Evolutionary conservation across 2,797 vertebrate genomes (phyloP).

Genomic region (Knipowitschia caucasica): DNA sequence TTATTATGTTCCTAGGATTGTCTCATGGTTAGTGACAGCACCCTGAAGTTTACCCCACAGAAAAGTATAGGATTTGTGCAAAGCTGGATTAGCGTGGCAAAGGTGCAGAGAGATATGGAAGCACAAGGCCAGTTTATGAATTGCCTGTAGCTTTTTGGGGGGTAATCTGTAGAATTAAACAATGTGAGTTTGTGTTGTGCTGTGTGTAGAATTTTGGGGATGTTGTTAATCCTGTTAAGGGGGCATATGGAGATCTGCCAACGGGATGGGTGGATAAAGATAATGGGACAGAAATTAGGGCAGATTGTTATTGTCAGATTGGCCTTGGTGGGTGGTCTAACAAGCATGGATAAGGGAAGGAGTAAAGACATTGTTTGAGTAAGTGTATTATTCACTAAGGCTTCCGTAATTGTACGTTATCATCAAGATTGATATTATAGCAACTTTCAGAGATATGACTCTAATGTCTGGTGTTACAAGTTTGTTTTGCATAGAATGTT

Average conservation of each 20-base stretch:
- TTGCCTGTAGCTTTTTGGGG: slow-evolving; percentile 4
- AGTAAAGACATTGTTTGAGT: too few relatives aligned
- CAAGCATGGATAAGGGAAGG: background rate
- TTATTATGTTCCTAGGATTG: background rate
- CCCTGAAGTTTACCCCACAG: slow-evolving; percentile 6
- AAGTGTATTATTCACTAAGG: too few relatives aligned
- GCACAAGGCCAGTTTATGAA: slow-evolving; percentile 10
- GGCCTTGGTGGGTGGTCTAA: background rate
- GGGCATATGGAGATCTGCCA: slow-evolving; percentile 5
- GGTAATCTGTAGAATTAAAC: slow-evolving; percentile 14
- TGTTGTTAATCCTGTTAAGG: slow-evolving; percentile 5
- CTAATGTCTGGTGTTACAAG: too few relatives aligned
- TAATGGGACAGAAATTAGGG: background rate
- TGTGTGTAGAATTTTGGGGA: slow-evolving; percentile 13
- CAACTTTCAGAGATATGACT: too few relatives aligned
- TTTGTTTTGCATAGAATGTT: too few relatives aligned
- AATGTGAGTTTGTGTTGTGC: slow-evolving; percentile 12
- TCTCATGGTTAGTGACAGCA: slow-evolving; percentile 3
- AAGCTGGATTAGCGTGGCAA: slow-evolving; percentile 27
- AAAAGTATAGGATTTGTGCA: slow-evolving; percentile 24
- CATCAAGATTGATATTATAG: too few relatives aligned
- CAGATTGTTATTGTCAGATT: slow-evolving; percentile 5
- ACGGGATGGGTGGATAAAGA: background rate
- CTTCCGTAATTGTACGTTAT: too few relatives aligned
- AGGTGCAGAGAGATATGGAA: slow-evolving; percentile 20